phyloP scores from a whole-genome alignment of 1,140 invertebrate species.

The Diorhabda carinulata region DNA sequence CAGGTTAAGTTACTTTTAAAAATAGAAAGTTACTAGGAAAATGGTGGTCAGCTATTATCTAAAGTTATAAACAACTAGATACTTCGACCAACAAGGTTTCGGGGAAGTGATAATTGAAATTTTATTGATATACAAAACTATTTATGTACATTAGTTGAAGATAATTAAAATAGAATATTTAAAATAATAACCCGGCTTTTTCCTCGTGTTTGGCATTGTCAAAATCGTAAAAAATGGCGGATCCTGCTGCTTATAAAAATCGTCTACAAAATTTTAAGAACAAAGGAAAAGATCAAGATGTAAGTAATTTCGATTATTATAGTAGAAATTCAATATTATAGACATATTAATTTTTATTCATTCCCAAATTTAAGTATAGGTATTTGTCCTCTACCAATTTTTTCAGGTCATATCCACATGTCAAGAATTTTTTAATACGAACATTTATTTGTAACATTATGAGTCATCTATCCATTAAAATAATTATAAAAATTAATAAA shows the following conservation, averaged over 20 bases:
- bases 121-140: neutral
- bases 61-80: neutral
- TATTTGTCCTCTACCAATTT: neutral
- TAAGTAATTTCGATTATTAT: conserved; percentile 56
- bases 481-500: too few relatives aligned
- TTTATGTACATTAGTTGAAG: neutral
- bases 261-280: conserved; percentile 93
- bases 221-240: conserved; percentile 69
- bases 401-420: conserved; percentile 11
- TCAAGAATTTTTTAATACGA: conserved; percentile 5
- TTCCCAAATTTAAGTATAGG: too few relatives aligned
- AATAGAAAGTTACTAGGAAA: neutral
- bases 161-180: neutral
- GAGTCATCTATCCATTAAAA: too few relatives aligned
- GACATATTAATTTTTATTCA: neutral
- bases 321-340: neutral
- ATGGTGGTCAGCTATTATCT: neutral
- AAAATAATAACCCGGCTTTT: conserved; percentile 21
- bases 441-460: neutral
- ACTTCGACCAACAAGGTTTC: neutral
- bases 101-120: neutral
- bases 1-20: neutral
- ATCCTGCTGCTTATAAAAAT: conserved; percentile 65
- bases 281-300: conserved; percentile 95
- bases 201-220: conserved; percentile 37